Evolutionary conservation across 2,113 vertebrate species (phyloP).

Genomic region (Gila orcuttii): DNA sequence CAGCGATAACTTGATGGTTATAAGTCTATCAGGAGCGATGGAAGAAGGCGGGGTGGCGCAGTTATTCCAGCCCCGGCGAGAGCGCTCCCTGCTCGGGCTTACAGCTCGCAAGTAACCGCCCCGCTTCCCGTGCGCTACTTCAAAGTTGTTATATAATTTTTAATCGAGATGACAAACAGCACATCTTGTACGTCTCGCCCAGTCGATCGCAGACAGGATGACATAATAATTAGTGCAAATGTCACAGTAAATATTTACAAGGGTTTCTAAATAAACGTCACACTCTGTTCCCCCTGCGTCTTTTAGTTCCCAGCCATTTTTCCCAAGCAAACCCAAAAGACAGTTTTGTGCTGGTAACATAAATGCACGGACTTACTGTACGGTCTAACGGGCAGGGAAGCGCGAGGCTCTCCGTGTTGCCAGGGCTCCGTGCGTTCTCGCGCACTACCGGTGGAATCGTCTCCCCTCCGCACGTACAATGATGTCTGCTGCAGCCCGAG

Average conservation of each 20-base stretch:
- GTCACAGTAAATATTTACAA: constrained; percentile 65
- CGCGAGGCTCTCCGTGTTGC: constrained; percentile 77
- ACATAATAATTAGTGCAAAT: constrained; percentile 45
- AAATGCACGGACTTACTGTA: constrained; percentile 83
- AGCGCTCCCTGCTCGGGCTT: constrained; percentile 70
- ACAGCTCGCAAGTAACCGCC: constrained; percentile 40
- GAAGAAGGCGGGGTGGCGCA: constrained; percentile 72
- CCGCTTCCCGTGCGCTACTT: constrained; percentile 51
- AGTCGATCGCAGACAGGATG: background rate
- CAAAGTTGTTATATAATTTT: constrained; percentile 58
- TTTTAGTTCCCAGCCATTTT: constrained; percentile 72
- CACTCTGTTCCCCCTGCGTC: constrained; percentile 66
- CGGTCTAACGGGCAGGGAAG: constrained; percentile 80
- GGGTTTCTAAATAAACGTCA: constrained; percentile 68
- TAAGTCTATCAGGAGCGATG: background rate
- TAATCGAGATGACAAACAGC: constrained; percentile 60
- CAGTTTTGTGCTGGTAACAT: constrained; percentile 44
- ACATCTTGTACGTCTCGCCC: background rate
- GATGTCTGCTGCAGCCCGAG: constrained; percentile 86
- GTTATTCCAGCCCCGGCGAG: constrained; percentile 67
- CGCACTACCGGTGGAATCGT: constrained; percentile 85
- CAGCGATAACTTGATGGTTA: constrained; percentile 25
- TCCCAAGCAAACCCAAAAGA: background rate
- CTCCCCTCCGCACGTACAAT: constrained; percentile 85
- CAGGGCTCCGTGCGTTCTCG: constrained; percentile 77